Conservation (phyloP, 2,888 invertebrate genomes). For the Entomobrya proxima region DNA sequence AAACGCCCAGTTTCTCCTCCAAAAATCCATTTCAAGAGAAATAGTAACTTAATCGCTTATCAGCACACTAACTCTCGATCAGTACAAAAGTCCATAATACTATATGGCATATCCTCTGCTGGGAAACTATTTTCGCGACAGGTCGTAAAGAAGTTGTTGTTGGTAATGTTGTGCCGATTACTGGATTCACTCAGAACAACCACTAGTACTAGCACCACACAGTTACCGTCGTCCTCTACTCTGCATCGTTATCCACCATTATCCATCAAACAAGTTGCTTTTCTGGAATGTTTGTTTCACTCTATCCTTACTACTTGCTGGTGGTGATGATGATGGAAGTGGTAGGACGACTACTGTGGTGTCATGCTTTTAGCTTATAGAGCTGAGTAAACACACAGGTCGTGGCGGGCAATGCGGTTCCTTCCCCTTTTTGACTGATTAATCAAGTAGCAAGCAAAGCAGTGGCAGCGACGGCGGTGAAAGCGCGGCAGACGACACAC, state of each 20-base stretch:
- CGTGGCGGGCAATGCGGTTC: conserved; percentile 45
- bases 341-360: not conserved
- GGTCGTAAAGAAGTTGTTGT: conserved; percentile 4
- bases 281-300: conserved; percentile 4
- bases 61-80: conserved; percentile 56
- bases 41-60: conserved; percentile 50
- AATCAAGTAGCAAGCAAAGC: conserved; percentile 34
- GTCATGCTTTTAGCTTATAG: conserved; percentile 54
- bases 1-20: conserved; percentile 11
- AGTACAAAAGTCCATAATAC: conserved; percentile 23
- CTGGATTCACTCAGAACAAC: conserved; percentile 1
- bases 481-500: not conserved
- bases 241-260: conserved; percentile 25
- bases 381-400: conserved; percentile 48
- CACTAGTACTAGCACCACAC: not conserved
- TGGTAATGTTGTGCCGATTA: conserved; percentile 41
- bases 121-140: conserved; percentile 9
- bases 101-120: not conserved
- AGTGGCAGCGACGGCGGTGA: not conserved
- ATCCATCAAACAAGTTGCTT: conserved; percentile 56
- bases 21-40: not conserved
- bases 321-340: not conserved
- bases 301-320: not conserved
- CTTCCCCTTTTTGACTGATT: conserved; percentile 57
- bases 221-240: not conserved